Conservation (phyloP, 2,113 vertebrate species). For the Corydoras maculifer region DNA sequence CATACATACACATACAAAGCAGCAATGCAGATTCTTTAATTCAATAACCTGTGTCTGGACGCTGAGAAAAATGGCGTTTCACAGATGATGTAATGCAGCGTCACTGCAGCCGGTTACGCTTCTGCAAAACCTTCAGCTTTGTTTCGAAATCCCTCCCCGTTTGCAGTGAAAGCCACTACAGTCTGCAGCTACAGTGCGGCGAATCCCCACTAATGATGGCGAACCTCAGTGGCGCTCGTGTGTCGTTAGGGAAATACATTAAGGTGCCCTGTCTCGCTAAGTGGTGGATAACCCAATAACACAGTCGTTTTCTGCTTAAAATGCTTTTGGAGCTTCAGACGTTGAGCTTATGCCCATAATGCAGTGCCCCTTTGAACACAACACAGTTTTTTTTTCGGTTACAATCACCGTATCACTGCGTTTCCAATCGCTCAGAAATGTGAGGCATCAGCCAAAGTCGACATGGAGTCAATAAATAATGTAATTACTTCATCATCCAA, state of each 20-base stretch:
- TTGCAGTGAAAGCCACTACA: slow-evolving; percentile 51
- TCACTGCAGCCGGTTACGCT: too few relatives aligned
- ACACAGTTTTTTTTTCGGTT: slow-evolving; percentile 13
- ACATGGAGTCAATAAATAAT: too few relatives aligned
- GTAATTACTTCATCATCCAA: too few relatives aligned
- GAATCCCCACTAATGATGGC: slow-evolving; percentile 61
- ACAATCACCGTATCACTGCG: too few relatives aligned
- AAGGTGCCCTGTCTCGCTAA: slow-evolving; percentile 53
- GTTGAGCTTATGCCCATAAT: slow-evolving; percentile 51
- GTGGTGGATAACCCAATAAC: slow-evolving; percentile 69
- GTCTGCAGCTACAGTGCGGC: slow-evolving; percentile 57
- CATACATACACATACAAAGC: too few relatives aligned
- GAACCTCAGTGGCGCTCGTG: slow-evolving; percentile 65
- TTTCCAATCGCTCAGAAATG: too few relatives aligned
- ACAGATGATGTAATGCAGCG: too few relatives aligned
- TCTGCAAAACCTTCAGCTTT: slow-evolving; percentile 11
- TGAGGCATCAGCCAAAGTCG: too few relatives aligned
- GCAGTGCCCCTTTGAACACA: slow-evolving; percentile 36
- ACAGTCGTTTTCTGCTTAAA: slow-evolving; percentile 61
- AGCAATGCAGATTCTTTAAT: too few relatives aligned
- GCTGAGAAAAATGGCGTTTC: too few relatives aligned
- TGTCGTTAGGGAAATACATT: slow-evolving; percentile 68
- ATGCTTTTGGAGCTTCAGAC: slow-evolving; percentile 62
- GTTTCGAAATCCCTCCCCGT: slow-evolving; percentile 45
- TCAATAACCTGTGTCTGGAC: too few relatives aligned